Percentiles rank a stretch among this genome's conserved stretches.
Evolutionary conservation across 2,797 vertebrate species (phyloP).

Genomic region (Lutjanus campechanus): DNA sequence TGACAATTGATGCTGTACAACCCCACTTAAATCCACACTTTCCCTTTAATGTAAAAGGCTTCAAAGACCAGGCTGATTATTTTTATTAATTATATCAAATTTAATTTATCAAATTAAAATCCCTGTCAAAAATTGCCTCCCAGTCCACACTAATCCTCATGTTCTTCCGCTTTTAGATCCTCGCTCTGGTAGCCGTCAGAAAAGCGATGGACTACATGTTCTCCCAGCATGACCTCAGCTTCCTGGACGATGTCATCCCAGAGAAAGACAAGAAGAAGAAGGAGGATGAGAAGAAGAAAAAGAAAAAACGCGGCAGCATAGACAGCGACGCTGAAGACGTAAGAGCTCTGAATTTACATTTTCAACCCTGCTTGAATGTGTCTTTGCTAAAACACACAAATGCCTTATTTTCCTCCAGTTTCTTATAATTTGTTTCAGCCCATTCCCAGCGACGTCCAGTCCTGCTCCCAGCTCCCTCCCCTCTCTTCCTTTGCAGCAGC

Average conservation of each 20-base stretch:
- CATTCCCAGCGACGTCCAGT: background rate
- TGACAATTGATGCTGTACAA: no score
- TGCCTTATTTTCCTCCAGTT: background rate
- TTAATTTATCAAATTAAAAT: background rate
- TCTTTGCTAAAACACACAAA: background rate
- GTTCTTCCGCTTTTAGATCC: conserved; percentile 87
- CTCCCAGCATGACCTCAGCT: conserved; percentile 96
- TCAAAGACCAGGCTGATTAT: background rate
- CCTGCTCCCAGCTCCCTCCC: background rate
- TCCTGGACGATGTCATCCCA: conserved; percentile 97
- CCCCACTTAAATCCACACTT: no score
- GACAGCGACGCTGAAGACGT: conserved; percentile 97
- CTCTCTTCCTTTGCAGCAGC: conserved; percentile 15
- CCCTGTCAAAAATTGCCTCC: no score
- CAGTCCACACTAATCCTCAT: background rate
- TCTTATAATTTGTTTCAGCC: background rate
- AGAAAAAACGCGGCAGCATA: conserved; percentile 90
- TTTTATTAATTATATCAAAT: background rate
- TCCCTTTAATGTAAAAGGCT: background rate
- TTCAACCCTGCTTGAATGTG: background rate
- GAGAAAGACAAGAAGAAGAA: conserved; percentile 99
- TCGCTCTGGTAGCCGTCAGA: conserved; percentile 96
- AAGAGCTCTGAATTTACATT: conserved; percentile 66
- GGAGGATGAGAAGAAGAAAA: conserved; percentile 97
- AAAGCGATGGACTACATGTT: conserved; percentile 98